Percentiles rank a stretch among this genome's conserved stretches.
These are phyloP conservation scores for Brachionus asplanchnoidis DNA, from an alignment of 1,140 invertebrate species.

Conservation along the genomic window DNA sequence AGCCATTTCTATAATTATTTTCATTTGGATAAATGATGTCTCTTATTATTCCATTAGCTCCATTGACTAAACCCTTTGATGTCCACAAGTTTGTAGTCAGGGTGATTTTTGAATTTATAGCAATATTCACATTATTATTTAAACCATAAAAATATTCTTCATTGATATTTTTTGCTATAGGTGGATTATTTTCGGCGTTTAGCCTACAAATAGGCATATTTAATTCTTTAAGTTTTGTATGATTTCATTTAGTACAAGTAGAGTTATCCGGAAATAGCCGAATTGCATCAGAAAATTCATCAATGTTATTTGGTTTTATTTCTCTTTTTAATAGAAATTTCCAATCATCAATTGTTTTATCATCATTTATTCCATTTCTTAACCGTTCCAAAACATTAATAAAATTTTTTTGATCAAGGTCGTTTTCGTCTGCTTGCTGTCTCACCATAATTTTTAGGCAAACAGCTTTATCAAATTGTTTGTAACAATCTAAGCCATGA, in stretches of 20 bases:
- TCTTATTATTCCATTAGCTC: neutral
- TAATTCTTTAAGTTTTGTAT: neutral
- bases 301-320: too few species aligned
- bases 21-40: neutral
- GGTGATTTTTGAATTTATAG: neutral
- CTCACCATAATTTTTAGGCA: too few species aligned
- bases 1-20: neutral
- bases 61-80: neutral
- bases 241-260: neutral
- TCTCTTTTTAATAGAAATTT: too few species aligned
- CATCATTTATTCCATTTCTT: too few species aligned
- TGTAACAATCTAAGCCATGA: too few species aligned
- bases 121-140: neutral
- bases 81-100: neutral
- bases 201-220: neutral
- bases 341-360: too few species aligned
- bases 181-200: neutral
- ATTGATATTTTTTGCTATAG: neutral
- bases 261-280: neutral
- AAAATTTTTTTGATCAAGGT: too few species aligned
- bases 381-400: too few species aligned
- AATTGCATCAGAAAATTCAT: too few species aligned
- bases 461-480: too few species aligned
- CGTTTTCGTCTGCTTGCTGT: too few species aligned
- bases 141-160: slow-evolving; percentile 3